Conservation (phyloP, 2,797 vertebrate species). For the Sardinella longiceps region DNA sequence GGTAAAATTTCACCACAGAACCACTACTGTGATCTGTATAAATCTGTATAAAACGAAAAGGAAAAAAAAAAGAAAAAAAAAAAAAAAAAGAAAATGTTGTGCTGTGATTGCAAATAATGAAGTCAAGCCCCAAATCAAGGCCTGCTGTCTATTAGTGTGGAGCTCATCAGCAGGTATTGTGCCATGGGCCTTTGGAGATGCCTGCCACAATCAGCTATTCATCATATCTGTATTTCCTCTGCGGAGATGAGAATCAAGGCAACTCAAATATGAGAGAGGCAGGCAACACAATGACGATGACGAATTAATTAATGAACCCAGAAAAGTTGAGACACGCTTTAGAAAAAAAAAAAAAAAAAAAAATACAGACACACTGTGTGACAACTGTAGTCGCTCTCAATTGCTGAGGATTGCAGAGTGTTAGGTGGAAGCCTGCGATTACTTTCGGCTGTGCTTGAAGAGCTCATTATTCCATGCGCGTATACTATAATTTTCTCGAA, state of each 20-base stretch:
- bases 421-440: not conserved
- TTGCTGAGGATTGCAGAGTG: not conserved
- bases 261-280: not conserved
- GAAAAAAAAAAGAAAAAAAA: no score
- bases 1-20: not conserved
- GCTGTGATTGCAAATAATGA: constrained; percentile 20
- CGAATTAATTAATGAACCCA: not conserved
- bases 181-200: not conserved
- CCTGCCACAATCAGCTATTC: not conserved
- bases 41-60: no score
- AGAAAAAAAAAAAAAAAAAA: no score
- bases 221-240: not conserved
- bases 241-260: not conserved
- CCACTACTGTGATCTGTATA: not conserved
- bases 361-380: not conserved
- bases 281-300: not conserved
- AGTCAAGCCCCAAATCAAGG: constrained; percentile 19
- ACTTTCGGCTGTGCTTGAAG: not conserved
- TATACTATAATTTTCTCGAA: constrained; percentile 13
- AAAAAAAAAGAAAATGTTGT: not conserved
- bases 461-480: not conserved
- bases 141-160: not conserved
- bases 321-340: not conserved
- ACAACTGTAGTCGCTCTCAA: not conserved
- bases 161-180: constrained; percentile 20